Percentiles rank a stretch among this genome's conserved stretches.
Evolutionary conservation across 2,113 vertebrate genomes (phyloP).

Genomic region (Abramis brama): DNA sequence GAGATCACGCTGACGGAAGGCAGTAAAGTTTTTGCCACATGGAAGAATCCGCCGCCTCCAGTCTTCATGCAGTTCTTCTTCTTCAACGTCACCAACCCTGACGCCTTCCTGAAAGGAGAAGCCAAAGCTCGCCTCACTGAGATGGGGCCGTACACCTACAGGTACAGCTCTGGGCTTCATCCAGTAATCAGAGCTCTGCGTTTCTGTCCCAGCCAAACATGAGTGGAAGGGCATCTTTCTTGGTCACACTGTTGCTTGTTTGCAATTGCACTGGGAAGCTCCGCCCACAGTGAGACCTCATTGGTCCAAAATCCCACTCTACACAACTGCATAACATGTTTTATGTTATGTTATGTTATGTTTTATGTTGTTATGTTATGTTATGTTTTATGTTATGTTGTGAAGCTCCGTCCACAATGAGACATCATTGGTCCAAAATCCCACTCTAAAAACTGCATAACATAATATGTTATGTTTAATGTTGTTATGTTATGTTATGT

Average conservation of each 20-base stretch:
- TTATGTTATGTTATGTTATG: too few relatives aligned
- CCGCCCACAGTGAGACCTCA: neutral
- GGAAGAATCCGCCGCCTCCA: conserved; percentile 88
- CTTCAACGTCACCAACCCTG: conserved; percentile 88
- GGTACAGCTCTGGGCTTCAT: conserved; percentile 69
- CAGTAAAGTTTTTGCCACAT: conserved; percentile 84
- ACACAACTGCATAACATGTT: too few relatives aligned
- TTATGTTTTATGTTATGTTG: too few relatives aligned
- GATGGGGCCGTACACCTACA: conserved; percentile 92
- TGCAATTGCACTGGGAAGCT: neutral
- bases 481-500: too few relatives aligned
- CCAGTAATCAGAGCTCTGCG: neutral
- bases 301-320: neutral
- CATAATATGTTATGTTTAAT: too few relatives aligned
- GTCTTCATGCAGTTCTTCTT: conserved; percentile 94
- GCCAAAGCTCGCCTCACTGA: conserved; percentile 78
- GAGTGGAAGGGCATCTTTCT: too few relatives aligned
- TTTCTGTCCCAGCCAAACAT: neutral
- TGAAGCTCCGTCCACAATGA: too few relatives aligned
- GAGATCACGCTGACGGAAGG: conserved; percentile 87
- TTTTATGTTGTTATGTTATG: too few relatives aligned
- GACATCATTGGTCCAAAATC: too few relatives aligned
- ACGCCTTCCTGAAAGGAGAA: conserved; percentile 80
- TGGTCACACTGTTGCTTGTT: neutral
- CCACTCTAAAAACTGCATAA: too few relatives aligned